Evolutionary conservation across 37 sponge, comb jelly and placozoan genomes (phyloP).

Genomic region (Beroe ovata): DNA sequence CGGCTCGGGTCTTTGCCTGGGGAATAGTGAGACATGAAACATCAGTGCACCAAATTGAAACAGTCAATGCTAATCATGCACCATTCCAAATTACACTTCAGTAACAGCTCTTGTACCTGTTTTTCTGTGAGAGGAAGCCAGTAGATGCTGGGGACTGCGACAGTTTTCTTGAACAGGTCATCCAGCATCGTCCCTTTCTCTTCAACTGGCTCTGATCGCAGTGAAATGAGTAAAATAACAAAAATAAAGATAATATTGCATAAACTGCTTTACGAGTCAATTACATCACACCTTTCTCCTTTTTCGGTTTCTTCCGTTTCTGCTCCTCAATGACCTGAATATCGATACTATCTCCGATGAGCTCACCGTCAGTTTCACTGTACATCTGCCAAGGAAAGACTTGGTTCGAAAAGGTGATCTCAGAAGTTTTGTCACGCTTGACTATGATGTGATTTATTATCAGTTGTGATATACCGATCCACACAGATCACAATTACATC

Average conservation of each 20-base stretch:
- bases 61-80: neutral
- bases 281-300: slow-evolving; percentile 44
- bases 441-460: too few relatives aligned
- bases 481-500: too few relatives aligned
- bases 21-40: too few relatives aligned
- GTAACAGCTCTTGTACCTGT: slow-evolving; percentile 9
- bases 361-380: slow-evolving; percentile 65
- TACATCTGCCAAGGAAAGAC: slow-evolving; percentile 59
- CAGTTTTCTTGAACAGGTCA: slow-evolving; percentile 61
- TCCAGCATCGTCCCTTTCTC: slow-evolving; percentile 18
- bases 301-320: slow-evolving; percentile 54
- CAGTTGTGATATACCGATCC: too few relatives aligned
- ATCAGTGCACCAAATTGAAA: neutral
- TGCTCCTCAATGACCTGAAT: slow-evolving; percentile 61
- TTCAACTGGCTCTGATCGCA: slow-evolving; percentile 18
- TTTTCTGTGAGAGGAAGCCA: slow-evolving; percentile 61
- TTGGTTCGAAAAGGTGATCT: too few relatives aligned
- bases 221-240: too few relatives aligned
- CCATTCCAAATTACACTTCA: too few relatives aligned
- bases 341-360: slow-evolving; percentile 61
- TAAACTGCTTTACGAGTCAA: too few relatives aligned
- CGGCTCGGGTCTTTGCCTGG: slow-evolving; percentile 47
- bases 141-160: slow-evolving; percentile 27
- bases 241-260: too few relatives aligned
- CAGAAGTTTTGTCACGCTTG: too few relatives aligned